phyloP scores from a whole-genome alignment of 2,113 vertebrate species.

The Aspiorhynchus laticeps region DNA sequence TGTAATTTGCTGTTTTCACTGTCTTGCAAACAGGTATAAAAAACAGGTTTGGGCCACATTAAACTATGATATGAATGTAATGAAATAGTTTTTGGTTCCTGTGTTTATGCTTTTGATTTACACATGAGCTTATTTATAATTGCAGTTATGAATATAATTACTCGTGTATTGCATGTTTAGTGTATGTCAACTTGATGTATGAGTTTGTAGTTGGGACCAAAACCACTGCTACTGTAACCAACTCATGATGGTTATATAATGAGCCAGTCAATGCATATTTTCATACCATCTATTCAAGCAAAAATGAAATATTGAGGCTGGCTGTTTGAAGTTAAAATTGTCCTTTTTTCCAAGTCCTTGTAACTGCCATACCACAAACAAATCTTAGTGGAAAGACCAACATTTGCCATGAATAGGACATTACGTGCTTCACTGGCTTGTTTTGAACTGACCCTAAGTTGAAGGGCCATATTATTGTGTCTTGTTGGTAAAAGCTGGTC shows the following conservation, averaged over 20 bases:
- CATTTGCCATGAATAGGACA: constrained; percentile 47
- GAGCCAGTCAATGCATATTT: constrained; percentile 32
- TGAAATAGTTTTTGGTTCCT: not conserved
- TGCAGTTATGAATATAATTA: not conserved
- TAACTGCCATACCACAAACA: constrained; percentile 52
- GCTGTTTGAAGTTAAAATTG: constrained; percentile 45
- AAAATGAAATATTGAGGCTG: constrained; percentile 45
- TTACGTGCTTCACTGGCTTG: constrained; percentile 48
- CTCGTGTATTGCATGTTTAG: not conserved
- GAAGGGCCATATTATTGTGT: constrained; percentile 33
- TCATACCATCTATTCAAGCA: constrained; percentile 39
- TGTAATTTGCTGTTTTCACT: not conserved
- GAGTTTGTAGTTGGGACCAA: constrained; percentile 33
- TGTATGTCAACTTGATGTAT: constrained; percentile 10
- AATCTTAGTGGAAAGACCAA: constrained; percentile 54
- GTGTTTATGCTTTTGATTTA: not conserved
- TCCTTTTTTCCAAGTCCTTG: constrained; percentile 49
- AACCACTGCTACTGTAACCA: constrained; percentile 42
- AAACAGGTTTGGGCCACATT: not conserved
- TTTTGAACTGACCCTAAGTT: constrained; percentile 51
- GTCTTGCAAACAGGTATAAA: not conserved
- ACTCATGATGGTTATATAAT: constrained; percentile 14
- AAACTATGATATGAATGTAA: not conserved
- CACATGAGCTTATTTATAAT: not conserved
- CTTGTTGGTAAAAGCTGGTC: constrained; percentile 18